Base-by-base conservation (phyloP, 1,140 invertebrate species). In the Bilobella aurantiaca region DNA sequence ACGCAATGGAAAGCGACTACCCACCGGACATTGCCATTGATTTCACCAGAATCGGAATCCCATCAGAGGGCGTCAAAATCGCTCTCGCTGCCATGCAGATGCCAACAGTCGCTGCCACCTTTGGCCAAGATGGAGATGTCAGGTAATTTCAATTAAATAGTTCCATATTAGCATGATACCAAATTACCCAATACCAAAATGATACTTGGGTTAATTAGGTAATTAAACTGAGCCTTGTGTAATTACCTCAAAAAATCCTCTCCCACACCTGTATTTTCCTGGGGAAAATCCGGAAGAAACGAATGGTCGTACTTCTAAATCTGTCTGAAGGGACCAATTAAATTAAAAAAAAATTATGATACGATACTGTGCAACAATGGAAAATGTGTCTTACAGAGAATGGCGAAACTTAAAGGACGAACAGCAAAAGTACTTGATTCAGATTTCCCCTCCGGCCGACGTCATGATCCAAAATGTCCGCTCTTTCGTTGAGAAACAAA, bases 21-120 rank as follows among this genome's bases (percentile, higher is more conserved):
- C 79, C 81, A 0, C 89, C 90, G 0, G 87, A 92, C 77, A 75
- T 92, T 0, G 82, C 92, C 8, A 76, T 93, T 63, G 90, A 92
- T 74, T 85, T 86, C 12, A 92, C 90, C 1, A 85, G 83, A 73
- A 82, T 83, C 18, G 88, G 88, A 3, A 78, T 86, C 23, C 83
- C 85, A 1, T 89, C 89, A 0, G 89, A 93, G 76, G 85, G 87
- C 1, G 86, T 90, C 0, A 90, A 92, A 76, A 86, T 88, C 0
- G 86, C 93, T 72, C 87, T 87, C 0, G 81, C 84, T 28, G 85
- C 87, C 1, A 75, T 93, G 47, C 87, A 84, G 0, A 74, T 93
- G 63, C 90, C 91, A 2, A 93, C 90, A 0, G 80, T 93, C 12
- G 87, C 86, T 34, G 85, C 86, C 1, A 89, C 90, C 25, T 93